Evolutionary conservation across 2,113 vertebrate species (phyloP).

Genomic region (Anarhynchus alexandrinus): DNA sequence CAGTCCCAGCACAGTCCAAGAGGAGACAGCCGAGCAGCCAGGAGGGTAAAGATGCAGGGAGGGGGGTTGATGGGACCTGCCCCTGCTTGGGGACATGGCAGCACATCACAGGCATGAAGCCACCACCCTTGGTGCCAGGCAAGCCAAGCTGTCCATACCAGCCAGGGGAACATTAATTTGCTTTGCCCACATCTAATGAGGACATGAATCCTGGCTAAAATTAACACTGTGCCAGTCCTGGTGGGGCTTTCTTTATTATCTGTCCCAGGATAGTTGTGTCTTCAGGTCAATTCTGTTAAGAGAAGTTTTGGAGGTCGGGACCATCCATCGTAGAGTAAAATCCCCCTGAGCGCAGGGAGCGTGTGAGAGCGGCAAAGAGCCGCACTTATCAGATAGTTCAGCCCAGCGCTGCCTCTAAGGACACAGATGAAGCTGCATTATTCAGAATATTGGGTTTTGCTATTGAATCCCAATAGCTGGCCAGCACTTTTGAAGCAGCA

Average conservation of each 20-base stretch:
- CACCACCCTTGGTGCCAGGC: background rate
- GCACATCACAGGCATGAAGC: background rate
- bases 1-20: background rate
- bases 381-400: background rate
- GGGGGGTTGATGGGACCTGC: background rate
- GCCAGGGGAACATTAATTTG: rapidly evolving
- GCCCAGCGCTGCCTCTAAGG: background rate
- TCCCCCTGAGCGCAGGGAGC: background rate
- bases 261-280: background rate
- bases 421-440: background rate
- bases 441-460: background rate
- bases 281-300: background rate
- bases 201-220: background rate
- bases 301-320: background rate
- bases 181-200: background rate
- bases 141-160: rapidly evolving
- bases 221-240: rapidly evolving
- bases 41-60: background rate
- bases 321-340: rapidly evolving
- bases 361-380: background rate
- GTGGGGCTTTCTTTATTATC: background rate
- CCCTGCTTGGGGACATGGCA: background rate
- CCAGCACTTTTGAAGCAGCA: background rate
- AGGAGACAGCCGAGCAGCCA: background rate
- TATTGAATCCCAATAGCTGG: background rate